Evolutionary conservation across 2,888 invertebrate genomes (phyloP).

Genomic region (Limulus polyphemus): DNA sequence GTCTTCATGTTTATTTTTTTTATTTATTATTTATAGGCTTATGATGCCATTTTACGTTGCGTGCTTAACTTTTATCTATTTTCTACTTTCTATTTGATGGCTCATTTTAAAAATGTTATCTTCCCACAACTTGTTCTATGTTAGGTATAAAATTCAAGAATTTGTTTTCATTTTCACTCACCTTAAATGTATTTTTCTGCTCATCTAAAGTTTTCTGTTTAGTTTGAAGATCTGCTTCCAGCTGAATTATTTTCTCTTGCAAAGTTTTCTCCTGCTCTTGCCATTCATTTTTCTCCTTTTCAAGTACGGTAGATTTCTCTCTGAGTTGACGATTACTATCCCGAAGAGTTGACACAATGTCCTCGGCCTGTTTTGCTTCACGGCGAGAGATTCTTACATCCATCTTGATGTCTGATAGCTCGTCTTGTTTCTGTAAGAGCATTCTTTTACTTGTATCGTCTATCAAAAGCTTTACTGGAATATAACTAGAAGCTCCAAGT

Average conservation of each 20-base stretch:
- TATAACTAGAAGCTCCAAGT: too few relatives aligned
- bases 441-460: too few relatives aligned
- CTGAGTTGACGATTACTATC: conserved; percentile 14
- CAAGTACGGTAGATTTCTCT: conserved; percentile 10
- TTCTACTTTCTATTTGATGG: too few relatives aligned
- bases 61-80: too few relatives aligned
- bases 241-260: conserved; percentile 4
- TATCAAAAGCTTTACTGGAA: too few relatives aligned
- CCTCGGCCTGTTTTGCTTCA: conserved; percentile 49
- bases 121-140: too few relatives aligned
- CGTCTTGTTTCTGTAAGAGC: conserved; percentile 43
- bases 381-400: conserved; percentile 51
- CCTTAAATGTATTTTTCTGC: conserved; percentile 15
- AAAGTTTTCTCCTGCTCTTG: conserved; percentile 9
- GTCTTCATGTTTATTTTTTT: too few relatives aligned
- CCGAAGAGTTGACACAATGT: conserved; percentile 8
- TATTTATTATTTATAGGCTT: too few relatives aligned
- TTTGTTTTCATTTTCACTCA: not conserved
- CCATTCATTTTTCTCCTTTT: conserved; percentile 6
- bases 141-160: too few relatives aligned
- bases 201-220: conserved; percentile 17
- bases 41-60: too few relatives aligned
- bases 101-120: too few relatives aligned
- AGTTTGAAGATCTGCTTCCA: conserved; percentile 26
- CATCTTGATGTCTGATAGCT: conserved; percentile 48